These are phyloP conservation scores for Dipodomys stephensi DNA, from an alignment of 2,113 vertebrate genomes.

Conservation along the genomic window DNA sequence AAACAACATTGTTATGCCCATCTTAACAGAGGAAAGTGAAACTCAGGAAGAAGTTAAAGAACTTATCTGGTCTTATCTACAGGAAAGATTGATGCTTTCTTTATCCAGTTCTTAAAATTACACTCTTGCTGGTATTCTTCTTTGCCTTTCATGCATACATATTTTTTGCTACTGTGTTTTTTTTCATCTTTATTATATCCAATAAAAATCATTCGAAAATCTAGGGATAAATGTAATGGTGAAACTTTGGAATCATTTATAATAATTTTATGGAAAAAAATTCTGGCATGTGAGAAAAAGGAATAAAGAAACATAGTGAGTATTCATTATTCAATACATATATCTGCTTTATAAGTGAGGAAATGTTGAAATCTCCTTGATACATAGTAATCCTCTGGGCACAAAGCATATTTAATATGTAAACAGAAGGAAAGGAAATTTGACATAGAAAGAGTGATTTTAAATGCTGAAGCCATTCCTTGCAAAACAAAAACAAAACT, in stretches of 20 bases:
- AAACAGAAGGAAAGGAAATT: background rate
- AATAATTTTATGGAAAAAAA: constrained; percentile 40
- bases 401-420: background rate
- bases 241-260: constrained; percentile 27
- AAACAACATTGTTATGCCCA: background rate
- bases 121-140: background rate
- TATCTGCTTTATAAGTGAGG: constrained; percentile 4
- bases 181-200: background rate
- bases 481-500: background rate
- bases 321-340: background rate
- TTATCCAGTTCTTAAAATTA: background rate
- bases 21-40: background rate
- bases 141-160: background rate
- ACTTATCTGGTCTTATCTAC: background rate
- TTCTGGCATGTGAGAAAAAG: background rate
- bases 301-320: background rate
- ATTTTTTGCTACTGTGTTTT: background rate
- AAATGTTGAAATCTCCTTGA: background rate
- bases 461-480: background rate
- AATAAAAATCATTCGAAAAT: background rate
- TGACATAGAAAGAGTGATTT: background rate
- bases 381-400: background rate
- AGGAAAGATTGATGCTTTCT: background rate
- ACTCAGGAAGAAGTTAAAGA: background rate
- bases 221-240: constrained; percentile 27